phyloP scores from a whole-genome alignment of 2,113 vertebrate species.

The Platycercus adscitus region DNA sequence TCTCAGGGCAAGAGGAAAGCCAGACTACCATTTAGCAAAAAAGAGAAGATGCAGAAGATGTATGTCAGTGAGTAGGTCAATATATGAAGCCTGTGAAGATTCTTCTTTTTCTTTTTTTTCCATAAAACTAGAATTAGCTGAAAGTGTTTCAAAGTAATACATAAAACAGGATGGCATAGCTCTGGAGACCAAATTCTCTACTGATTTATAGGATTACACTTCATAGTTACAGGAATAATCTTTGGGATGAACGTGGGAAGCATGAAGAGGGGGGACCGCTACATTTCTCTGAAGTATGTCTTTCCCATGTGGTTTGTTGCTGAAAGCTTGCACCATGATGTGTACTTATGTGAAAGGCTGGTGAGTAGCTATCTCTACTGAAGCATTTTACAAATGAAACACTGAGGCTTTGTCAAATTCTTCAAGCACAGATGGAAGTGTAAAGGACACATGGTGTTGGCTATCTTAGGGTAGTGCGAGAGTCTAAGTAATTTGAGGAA shows the following conservation, averaged over 20 bases:
- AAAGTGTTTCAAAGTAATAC: not conserved
- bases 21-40: not conserved
- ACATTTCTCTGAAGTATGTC: not conserved
- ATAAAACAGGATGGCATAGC: slow-evolving; percentile 25
- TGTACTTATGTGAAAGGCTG: not conserved
- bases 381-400: not conserved
- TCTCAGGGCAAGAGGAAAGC: not conserved
- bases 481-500: not conserved
- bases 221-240: not conserved
- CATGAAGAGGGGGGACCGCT: not conserved
- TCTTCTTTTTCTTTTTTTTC: not conserved
- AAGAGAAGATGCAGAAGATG: not conserved
- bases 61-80: not conserved
- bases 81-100: not conserved
- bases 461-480: not conserved
- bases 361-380: not conserved
- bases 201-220: not conserved
- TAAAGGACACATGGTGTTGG: not conserved
- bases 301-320: not conserved
- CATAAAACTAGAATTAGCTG: slow-evolving; percentile 42
- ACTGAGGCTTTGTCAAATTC: not conserved
- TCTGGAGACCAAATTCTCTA: not conserved
- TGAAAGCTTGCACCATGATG: not conserved
- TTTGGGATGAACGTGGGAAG: not conserved
- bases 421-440: not conserved